Evolutionary conservation across 2,888 invertebrate genomes (phyloP).

Genomic region (Microctonus aethiopoides): DNA sequence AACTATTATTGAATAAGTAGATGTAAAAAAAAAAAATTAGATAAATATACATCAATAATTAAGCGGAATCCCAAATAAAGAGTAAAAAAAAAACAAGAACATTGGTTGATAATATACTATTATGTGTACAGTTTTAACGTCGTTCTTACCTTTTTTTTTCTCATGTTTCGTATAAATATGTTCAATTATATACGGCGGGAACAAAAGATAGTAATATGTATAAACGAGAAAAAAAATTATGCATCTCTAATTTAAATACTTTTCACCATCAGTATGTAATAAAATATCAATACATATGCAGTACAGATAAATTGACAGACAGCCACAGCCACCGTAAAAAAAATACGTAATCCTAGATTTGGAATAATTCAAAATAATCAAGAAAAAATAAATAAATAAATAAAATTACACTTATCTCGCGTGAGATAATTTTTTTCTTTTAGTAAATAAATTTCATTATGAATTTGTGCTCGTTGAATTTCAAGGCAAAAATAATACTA

Average conservation of each 20-base stretch:
- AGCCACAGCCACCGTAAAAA: neutral
- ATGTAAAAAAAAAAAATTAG: conserved; percentile 21
- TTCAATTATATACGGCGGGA: conserved; percentile 62
- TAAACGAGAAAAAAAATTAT: conserved; percentile 40
- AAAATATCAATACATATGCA: conserved; percentile 27
- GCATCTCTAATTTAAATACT: conserved; percentile 23
- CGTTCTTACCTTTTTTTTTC: conserved; percentile 40
- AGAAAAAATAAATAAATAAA: neutral
- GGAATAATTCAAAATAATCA: neutral
- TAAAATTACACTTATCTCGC: too few relatives aligned
- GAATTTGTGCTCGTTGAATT: neutral
- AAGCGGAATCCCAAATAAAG: conserved; percentile 20
- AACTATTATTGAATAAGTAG: conserved; percentile 40
- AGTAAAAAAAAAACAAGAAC: conserved; percentile 9
- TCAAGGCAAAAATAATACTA: neutral
- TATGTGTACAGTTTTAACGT: conserved; percentile 54
- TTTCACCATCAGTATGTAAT: neutral
- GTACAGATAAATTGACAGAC: too few relatives aligned
- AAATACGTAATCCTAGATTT: conserved; percentile 26
- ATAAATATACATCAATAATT: conserved; percentile 21
- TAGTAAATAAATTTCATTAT: neutral
- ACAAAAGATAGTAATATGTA: conserved; percentile 54
- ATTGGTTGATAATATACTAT: conserved; percentile 32
- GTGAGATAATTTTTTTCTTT: neutral
- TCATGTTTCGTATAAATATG: conserved; percentile 50